Evolutionary conservation across 1,140 invertebrate species (phyloP).

Genomic region (Lepidurus couesii): DNA sequence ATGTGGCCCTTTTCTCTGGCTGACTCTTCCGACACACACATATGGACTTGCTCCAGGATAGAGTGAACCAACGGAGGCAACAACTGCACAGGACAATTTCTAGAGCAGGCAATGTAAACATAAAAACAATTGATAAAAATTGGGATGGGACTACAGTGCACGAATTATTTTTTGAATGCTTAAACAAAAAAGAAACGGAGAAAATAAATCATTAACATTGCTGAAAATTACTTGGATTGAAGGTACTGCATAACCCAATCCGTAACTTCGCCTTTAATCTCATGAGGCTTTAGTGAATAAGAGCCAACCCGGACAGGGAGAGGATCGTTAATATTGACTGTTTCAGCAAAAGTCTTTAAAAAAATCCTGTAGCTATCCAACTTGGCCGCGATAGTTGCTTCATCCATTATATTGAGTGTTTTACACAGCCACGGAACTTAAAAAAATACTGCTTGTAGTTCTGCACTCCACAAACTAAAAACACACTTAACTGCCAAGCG

Average conservation of each 20-base stretch:
- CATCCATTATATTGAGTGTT: slow-evolving; percentile 4
- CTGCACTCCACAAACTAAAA: slow-evolving; percentile 17
- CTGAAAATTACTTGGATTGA: slow-evolving; percentile 60
- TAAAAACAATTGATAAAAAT: slow-evolving; percentile 35
- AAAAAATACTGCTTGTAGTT: slow-evolving; percentile 9
- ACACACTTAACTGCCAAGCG: neutral
- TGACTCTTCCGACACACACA: slow-evolving; percentile 20
- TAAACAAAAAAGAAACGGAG: neutral
- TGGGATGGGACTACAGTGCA: slow-evolving; percentile 24
- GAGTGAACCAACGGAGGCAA: slow-evolving; percentile 57
- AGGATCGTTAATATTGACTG: slow-evolving; percentile 62
- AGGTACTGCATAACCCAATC: slow-evolving; percentile 71
- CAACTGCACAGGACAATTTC: slow-evolving; percentile 60
- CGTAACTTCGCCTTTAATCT: slow-evolving; percentile 67
- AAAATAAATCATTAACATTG: neutral
- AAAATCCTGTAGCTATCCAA: slow-evolving; percentile 54
- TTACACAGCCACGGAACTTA: neutral
- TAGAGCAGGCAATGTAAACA: slow-evolving; percentile 39
- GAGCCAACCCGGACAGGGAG: slow-evolving; percentile 63
- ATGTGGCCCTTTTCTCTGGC: neutral
- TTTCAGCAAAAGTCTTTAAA: slow-evolving; percentile 61
- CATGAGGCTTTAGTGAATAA: slow-evolving; percentile 59
- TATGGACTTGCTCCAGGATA: slow-evolving; percentile 57
- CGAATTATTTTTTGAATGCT: slow-evolving; percentile 22
- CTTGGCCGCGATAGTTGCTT: slow-evolving; percentile 14